These are phyloP conservation scores for Microtus oregoni DNA, from an alignment of 2,113 vertebrate genomes.

Conservation along the genomic window DNA sequence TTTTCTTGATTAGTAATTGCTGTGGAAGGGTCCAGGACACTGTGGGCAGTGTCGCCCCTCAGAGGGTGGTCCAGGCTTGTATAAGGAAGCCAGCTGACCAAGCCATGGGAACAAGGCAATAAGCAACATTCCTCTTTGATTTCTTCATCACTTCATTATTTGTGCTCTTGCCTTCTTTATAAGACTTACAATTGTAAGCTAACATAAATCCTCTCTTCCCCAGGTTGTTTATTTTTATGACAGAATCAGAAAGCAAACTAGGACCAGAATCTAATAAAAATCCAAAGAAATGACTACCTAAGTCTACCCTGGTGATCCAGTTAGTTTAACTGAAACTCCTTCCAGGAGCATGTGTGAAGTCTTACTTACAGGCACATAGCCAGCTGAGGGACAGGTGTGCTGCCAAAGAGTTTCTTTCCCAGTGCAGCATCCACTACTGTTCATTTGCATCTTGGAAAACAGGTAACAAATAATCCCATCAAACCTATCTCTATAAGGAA, in stretches of 20 bases:
- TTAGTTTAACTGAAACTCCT: not conserved
- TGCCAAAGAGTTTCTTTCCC: not conserved
- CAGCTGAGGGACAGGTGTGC: not conserved
- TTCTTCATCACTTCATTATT: not conserved
- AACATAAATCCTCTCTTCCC: not conserved
- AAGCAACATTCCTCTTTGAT: not conserved
- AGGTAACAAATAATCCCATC: not conserved
- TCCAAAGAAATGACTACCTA: not conserved
- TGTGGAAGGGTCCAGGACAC: not conserved
- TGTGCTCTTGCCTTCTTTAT: not conserved
- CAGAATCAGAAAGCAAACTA: not conserved
- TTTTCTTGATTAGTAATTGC: not conserved
- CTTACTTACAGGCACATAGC: not conserved
- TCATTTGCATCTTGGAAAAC: not conserved
- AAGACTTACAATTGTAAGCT: not conserved
- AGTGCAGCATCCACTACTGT: not conserved
- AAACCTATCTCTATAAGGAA: not conserved
- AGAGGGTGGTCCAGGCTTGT: not conserved
- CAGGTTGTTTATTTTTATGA: not conserved
- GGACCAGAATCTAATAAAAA: not conserved
- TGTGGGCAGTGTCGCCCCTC: not conserved
- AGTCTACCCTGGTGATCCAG: not conserved
- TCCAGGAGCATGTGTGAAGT: not conserved
- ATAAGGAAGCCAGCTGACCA: not conserved
- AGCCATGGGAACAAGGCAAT: not conserved